Evolutionary conservation across 2,888 invertebrate species (phyloP).

Genomic region (Melikaiella ostensackeni): DNA sequence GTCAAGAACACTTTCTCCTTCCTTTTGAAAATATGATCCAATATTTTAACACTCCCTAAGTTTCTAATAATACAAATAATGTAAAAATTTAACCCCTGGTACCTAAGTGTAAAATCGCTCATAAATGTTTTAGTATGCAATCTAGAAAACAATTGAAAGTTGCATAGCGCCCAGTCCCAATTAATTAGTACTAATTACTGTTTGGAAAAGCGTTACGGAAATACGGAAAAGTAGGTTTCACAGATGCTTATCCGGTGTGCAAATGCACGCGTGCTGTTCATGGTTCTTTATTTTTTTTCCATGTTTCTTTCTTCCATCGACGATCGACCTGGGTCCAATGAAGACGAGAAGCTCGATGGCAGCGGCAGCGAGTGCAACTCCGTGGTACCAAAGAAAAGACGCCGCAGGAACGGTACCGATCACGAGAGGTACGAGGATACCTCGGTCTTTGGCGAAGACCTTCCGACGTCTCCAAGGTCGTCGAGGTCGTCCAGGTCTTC

Average conservation of each 20-base stretch:
- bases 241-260: constrained; percentile 43
- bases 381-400: constrained; percentile 77
- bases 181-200: constrained; percentile 8
- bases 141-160: constrained; percentile 17
- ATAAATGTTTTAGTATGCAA: background rate
- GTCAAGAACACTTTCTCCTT: too few relatives aligned
- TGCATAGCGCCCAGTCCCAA: background rate
- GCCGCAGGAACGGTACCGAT: constrained; percentile 70
- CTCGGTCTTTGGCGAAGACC: constrained; percentile 64
- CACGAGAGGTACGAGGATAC: constrained; percentile 48
- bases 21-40: too few relatives aligned
- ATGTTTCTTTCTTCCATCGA: background rate
- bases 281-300: constrained; percentile 10
- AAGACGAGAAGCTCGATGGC: constrained; percentile 71
- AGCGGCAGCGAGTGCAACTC: constrained; percentile 77
- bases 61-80: too few relatives aligned
- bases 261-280: constrained; percentile 26
- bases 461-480: constrained; percentile 69
- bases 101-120: too few relatives aligned
- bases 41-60: too few relatives aligned
- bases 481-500: constrained; percentile 81
- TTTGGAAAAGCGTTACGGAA: constrained; percentile 35
- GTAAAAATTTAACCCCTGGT: too few relatives aligned
- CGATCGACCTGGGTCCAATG: constrained; percentile 16
- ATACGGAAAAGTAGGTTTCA: constrained; percentile 52